These are phyloP conservation scores for Lophotriccus pileatus DNA, from an alignment of 2,797 vertebrate species.

Conservation along the genomic window DNA sequence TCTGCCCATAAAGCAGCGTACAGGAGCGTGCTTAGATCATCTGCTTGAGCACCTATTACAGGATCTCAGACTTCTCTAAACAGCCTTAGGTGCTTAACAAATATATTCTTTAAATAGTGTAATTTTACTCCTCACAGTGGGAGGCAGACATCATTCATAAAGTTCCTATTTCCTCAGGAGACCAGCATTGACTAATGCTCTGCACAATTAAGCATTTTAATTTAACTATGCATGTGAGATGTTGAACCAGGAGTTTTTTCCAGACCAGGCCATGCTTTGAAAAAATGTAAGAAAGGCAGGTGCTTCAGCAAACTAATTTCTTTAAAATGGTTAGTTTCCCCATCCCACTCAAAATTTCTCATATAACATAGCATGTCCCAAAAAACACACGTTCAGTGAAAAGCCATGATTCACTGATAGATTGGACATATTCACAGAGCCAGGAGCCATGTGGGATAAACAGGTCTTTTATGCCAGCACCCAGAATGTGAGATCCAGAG, in stretches of 20 bases:
- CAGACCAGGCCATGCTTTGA: background rate
- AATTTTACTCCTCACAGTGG: conserved; percentile 2
- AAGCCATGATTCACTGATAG: background rate
- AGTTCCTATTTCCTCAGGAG: conserved; percentile 2
- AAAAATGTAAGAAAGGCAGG: background rate
- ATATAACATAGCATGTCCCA: background rate
- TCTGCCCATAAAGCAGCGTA: rapidly evolving
- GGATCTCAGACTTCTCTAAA: background rate
- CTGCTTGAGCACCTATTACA: background rate
- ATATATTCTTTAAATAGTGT: conserved; percentile 2
- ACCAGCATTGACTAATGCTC: background rate
- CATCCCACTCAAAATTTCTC: background rate
- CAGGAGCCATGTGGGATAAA: background rate
- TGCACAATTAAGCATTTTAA: conserved; percentile 28
- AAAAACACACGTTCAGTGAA: background rate
- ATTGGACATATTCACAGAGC: background rate
- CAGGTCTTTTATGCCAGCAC: background rate
- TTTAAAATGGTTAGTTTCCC: background rate
- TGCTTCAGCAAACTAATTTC: background rate
- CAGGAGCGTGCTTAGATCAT: background rate
- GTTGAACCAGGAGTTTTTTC: background rate
- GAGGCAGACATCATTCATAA: conserved; percentile 40
- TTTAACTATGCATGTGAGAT: background rate
- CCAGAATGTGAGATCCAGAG: background rate
- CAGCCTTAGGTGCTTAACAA: background rate